Evolutionary conservation across 2,113 vertebrate genomes (phyloP), one percentile per base, ranked within the genome.

Genomic region (Brachypteracias leptosomus): DNA sequence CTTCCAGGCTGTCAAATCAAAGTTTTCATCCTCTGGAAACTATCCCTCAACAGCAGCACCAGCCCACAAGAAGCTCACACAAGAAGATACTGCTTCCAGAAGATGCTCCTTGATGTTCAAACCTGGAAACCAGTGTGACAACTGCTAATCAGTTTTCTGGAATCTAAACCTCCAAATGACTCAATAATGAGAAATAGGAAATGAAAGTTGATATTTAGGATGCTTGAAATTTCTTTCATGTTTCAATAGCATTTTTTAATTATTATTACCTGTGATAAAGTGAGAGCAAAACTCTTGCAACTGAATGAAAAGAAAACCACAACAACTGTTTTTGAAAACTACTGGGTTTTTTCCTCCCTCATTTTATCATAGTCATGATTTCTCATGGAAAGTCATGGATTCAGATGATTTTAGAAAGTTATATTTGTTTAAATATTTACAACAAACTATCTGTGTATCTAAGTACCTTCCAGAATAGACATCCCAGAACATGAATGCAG

Each of bases 281-380:
- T 5, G 51, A 44, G 6, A 65, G 14, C 8, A 90, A 93, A 47
- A 66, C 10, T 38, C 24, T 83, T 63, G 17, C 16, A 65, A 59
- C 3, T 49, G 21, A 24, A 3, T 70, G 26, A 52, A 85, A 71
- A 82, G 25, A n/a, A 75, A 88, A 46, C 13, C 11, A 49, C 7
- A n/a, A 44, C 6, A 38, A 47, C 1, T 38, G 4, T 11, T 90
- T 83, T 70, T 72, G 59, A 76, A 87, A 76, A 70, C 1, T 15
- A 5, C 2, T 29, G 11, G 5, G 0, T 49, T 44, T 52, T 24
- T 47, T 11, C 10, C 10, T 40, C 9, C 8, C 3, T 13, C 7
- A 13, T 79, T 84, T 87, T 82, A 29, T 52, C 16, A 13, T 3
- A 74, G 8, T 4, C 16, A 47, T 38, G 33, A 70, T 78, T 78